phyloP scores from a whole-genome alignment of 1,140 invertebrate genomes.

The Conus betulinus region DNA sequence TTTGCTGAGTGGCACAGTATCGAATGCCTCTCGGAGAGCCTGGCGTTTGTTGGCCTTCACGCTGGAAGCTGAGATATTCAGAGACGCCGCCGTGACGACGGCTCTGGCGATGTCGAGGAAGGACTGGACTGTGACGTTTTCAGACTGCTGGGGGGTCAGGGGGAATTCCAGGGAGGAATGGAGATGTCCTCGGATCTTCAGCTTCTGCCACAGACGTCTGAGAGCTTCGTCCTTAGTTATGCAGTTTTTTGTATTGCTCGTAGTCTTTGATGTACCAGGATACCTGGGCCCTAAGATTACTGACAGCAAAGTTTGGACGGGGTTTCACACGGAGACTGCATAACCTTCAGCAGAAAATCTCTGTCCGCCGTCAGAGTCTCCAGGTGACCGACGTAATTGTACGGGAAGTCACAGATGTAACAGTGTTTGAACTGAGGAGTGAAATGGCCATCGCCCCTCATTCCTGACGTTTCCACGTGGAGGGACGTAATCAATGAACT shows the following conservation, averaged over 20 bases:
- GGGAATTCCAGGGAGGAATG: conserved; percentile 54
- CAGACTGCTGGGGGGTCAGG: conserved; percentile 33
- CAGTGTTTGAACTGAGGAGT: background rate
- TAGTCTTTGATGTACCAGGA: conserved; percentile 52
- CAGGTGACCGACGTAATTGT: conserved; percentile 20
- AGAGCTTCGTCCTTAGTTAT: conserved; percentile 60
- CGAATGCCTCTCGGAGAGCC: conserved; percentile 42
- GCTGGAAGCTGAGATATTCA: background rate
- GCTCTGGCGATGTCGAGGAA: conserved; percentile 31
- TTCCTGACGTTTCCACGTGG: conserved; percentile 52
- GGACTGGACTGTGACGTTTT: background rate
- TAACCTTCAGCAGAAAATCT: conserved; percentile 30
- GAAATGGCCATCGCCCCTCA: conserved; percentile 28
- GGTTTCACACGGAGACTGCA: conserved; percentile 54
- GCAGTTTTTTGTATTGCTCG: conserved; percentile 36
- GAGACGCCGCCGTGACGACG: conserved; percentile 23
- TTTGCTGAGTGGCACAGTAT: conserved; percentile 27
- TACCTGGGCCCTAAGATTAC: conserved; percentile 52
- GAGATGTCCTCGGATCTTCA: conserved; percentile 66
- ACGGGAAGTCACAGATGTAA: background rate
- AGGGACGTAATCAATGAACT: conserved; percentile 67
- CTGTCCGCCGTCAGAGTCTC: conserved; percentile 17
- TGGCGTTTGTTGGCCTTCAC: conserved; percentile 30
- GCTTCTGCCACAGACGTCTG: conserved; percentile 60
- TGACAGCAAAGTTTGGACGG: conserved; percentile 57